Evolutionary conservation across 2,888 invertebrate genomes (phyloP).

Genomic region (Drosophila nr. perissopoda): DNA sequence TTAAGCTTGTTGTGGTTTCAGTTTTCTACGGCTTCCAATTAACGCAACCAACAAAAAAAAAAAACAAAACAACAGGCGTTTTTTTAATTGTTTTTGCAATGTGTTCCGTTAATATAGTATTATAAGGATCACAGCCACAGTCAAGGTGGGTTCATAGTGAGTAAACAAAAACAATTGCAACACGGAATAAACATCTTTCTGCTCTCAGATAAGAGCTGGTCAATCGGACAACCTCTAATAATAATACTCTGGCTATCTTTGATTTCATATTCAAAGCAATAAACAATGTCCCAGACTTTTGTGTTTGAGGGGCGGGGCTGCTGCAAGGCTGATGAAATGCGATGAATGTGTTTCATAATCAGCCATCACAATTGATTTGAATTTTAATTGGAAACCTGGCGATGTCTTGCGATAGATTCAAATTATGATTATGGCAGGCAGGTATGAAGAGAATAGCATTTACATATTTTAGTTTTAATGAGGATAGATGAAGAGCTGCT

Average conservation of each 20-base stretch:
- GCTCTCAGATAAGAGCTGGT: slow-evolving; percentile 38
- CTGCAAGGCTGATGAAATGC: slow-evolving; percentile 50
- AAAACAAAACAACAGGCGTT: slow-evolving; percentile 17
- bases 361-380: slow-evolving; percentile 6
- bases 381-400: slow-evolving; percentile 22
- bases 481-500: not conserved
- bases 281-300: slow-evolving; percentile 7
- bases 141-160: slow-evolving; percentile 30
- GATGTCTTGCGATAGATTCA: slow-evolving; percentile 32
- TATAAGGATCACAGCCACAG: slow-evolving; percentile 19
- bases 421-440: not conserved
- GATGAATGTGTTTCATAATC: slow-evolving; percentile 13
- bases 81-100: slow-evolving; percentile 19
- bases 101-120: slow-evolving; percentile 10
- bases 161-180: slow-evolving; percentile 25
- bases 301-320: not conserved
- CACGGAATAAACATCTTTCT: not conserved
- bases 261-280: slow-evolving; percentile 1
- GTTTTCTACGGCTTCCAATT: slow-evolving; percentile 56
- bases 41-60: slow-evolving; percentile 25
- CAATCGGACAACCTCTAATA: slow-evolving; percentile 13
- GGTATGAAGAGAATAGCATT: not conserved
- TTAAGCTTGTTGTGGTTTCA: slow-evolving; percentile 49
- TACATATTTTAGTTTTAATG: not conserved
- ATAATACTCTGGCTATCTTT: slow-evolving; percentile 2